A percentile compares a stretch with the other conserved stretches of the same genome.
Evolutionary conservation across 2,113 vertebrate genomes (phyloP).

Genomic region (Zosterops lateralis): DNA sequence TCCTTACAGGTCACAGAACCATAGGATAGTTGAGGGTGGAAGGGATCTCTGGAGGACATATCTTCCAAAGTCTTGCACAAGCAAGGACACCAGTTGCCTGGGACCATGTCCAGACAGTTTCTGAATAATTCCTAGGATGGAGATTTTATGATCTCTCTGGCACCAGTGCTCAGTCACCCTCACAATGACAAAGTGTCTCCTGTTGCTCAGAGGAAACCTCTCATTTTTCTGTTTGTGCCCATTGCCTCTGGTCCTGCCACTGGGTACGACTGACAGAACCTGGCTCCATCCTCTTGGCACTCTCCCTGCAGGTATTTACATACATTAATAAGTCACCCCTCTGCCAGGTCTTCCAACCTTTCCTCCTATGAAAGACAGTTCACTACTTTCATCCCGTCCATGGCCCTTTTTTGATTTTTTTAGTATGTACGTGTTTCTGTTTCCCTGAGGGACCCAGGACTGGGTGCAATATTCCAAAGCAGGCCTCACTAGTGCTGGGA

Average conservation of each 20-base stretch:
- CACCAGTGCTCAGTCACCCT: accelerated
- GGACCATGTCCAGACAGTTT: not conserved
- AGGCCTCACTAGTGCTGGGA: not conserved
- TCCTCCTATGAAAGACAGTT: not conserved
- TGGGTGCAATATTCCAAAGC: not conserved
- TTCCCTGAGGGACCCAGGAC: not conserved
- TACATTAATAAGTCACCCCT: not conserved
- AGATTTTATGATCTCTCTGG: not conserved
- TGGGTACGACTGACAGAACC: not conserved
- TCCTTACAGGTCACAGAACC: not conserved
- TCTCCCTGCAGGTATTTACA: not conserved
- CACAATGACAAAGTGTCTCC: not conserved
- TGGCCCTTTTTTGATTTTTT: not conserved
- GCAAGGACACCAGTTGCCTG: not conserved
- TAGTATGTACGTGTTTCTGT: not conserved
- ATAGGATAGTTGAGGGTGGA: not conserved
- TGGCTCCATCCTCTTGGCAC: not conserved
- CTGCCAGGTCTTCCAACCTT: not conserved
- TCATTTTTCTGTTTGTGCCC: not conserved
- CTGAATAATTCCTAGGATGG: accelerated
- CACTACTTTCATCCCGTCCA: not conserved
- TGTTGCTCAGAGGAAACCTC: not conserved
- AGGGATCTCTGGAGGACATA: not conserved
- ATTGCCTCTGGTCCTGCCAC: not conserved
- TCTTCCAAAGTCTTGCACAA: not conserved